phyloP scores from a whole-genome alignment of 2,797 vertebrate species.

The Darevskia mixta region DNA sequence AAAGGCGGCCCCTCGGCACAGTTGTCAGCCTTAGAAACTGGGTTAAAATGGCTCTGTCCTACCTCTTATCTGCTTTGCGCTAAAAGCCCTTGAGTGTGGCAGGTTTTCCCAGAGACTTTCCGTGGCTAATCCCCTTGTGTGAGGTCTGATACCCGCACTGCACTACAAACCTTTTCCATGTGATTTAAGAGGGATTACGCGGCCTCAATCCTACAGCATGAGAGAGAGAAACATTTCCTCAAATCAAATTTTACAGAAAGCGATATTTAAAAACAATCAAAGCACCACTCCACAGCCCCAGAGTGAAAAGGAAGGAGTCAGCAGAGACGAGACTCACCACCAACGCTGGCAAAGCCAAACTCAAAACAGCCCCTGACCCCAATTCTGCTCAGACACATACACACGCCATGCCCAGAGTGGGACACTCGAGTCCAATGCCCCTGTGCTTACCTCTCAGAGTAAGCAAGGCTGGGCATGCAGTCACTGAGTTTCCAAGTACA shows the following conservation, averaged over 20 bases:
- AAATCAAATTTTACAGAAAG: constrained; percentile 82
- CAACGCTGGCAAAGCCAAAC: background rate
- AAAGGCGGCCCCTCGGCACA: constrained; percentile 46
- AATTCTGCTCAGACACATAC: background rate
- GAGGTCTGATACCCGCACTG: constrained; percentile 75
- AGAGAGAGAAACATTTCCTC: constrained; percentile 78
- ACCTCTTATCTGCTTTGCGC: constrained; percentile 82
- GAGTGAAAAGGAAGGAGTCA: constrained; percentile 25
- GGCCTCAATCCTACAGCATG: constrained; percentile 76
- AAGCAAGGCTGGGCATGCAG: background rate
- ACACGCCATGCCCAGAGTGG: no score
- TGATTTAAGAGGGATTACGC: constrained; percentile 82
- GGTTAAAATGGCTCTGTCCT: constrained; percentile 80
- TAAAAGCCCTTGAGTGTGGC: constrained; percentile 76
- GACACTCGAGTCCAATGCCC: background rate
- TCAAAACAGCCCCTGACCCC: constrained; percentile 43
- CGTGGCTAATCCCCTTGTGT: constrained; percentile 81
- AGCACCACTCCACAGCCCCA: constrained; percentile 71
- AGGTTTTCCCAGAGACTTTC: constrained; percentile 79
- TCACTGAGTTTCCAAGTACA: background rate
- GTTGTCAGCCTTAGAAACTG: constrained; percentile 73
- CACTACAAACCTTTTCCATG: constrained; percentile 71
- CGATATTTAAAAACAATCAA: constrained; percentile 78
- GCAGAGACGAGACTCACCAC: rapidly evolving
- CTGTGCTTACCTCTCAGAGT: background rate